Conservation (phyloP, 2,113 vertebrate species). For the Peromyscus maniculatus region DNA sequence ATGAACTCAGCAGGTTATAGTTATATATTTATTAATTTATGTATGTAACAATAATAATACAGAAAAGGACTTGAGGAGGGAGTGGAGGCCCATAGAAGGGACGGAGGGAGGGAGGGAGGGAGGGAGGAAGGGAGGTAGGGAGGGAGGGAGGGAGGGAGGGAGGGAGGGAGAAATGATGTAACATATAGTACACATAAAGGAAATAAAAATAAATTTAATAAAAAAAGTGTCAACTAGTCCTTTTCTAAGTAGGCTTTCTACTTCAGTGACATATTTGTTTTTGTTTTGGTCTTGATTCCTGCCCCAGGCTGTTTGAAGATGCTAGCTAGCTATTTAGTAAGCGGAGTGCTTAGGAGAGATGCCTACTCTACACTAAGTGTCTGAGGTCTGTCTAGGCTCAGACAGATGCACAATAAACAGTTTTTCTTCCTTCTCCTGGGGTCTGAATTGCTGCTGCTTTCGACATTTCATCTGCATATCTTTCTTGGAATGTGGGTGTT, state of each 20-base stretch:
- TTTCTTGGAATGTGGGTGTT: background rate
- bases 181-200: background rate
- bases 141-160: background rate
- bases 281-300: background rate
- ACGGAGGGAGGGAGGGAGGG: background rate
- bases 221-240: too few relatives aligned
- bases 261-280: background rate
- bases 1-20: background rate
- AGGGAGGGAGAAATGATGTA: background rate
- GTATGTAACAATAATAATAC: background rate
- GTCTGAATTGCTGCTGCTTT: background rate
- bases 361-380: background rate
- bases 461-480: background rate
- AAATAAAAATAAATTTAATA: background rate
- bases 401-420: background rate
- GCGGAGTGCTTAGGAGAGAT: background rate
- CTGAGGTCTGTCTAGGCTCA: constrained; percentile 7
- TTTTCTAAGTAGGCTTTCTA: background rate
- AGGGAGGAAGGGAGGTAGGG: background rate
- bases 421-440: background rate
- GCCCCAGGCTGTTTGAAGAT: background rate
- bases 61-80: background rate
- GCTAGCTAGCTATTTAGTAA: background rate
- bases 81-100: background rate
- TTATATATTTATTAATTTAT: background rate